Conservation (phyloP, 2,113 vertebrate species). For the Thunnus thynnus region DNA sequence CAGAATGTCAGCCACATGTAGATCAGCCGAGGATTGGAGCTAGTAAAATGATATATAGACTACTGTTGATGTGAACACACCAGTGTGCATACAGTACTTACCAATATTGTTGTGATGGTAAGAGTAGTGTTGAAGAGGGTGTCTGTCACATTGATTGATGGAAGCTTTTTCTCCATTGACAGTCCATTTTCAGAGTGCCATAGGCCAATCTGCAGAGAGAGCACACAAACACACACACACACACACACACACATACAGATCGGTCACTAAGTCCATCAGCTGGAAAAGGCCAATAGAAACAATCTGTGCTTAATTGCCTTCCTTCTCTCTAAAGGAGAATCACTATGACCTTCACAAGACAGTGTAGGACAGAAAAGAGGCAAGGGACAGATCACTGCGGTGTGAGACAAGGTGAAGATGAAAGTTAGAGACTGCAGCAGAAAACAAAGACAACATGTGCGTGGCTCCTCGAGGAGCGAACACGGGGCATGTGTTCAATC, state of each 20-base stretch:
- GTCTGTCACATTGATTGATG: constrained; percentile 93
- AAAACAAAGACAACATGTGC: constrained; percentile 43
- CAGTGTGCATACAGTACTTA: constrained; percentile 81
- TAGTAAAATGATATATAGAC: constrained; percentile 21
- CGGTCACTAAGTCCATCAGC: constrained; percentile 52
- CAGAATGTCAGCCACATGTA: constrained; percentile 62
- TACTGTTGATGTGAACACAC: constrained; percentile 6
- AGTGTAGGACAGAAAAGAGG: neutral
- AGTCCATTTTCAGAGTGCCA: constrained; percentile 97
- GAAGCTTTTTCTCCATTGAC: constrained; percentile 94
- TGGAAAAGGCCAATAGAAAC: constrained; percentile 57
- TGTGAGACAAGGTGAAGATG: constrained; percentile 17
- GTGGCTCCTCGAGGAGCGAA: constrained; percentile 56
- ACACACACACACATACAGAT: constrained; percentile 48
- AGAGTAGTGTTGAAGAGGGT: constrained; percentile 97
- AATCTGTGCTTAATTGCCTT: constrained; percentile 37
- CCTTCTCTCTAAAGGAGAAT: constrained; percentile 29
- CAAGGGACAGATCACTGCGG: constrained; percentile 22
- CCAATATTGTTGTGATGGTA: constrained; percentile 97
- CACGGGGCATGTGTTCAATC: constrained; percentile 71
- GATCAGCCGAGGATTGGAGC: constrained; percentile 37
- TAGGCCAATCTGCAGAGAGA: constrained; percentile 92
- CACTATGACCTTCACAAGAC: constrained; percentile 51
- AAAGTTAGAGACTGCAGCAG: constrained; percentile 39
- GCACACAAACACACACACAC: constrained; percentile 32